Percentiles rank a stretch among this genome's conserved stretches.
Evolutionary conservation across 2,797 vertebrate genomes (phyloP).

Genomic region (Artibeus jamaicensis): DNA sequence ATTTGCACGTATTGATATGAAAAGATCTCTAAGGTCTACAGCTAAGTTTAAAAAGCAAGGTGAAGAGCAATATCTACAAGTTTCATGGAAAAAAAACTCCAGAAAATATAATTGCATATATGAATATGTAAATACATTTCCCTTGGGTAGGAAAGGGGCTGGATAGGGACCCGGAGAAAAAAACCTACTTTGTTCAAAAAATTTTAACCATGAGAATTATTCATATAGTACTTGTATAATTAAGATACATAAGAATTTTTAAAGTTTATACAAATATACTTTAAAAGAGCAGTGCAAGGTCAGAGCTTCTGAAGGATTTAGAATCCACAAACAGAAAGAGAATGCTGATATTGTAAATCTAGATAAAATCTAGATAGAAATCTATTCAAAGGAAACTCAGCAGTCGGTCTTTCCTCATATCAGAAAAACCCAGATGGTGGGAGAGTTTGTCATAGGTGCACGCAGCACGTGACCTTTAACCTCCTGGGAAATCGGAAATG

Average conservation of each 20-base stretch:
- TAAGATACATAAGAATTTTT: conserved; percentile 13
- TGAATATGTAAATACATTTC: conserved; percentile 45
- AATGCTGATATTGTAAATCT: background rate
- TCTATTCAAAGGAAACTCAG: background rate
- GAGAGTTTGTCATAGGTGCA: background rate
- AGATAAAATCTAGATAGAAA: background rate
- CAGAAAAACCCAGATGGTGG: background rate
- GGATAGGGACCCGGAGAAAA: background rate
- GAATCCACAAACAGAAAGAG: background rate
- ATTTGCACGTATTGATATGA: background rate
- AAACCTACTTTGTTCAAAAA: conserved; percentile 11
- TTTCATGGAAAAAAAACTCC: background rate
- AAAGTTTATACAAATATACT: conserved; percentile 12
- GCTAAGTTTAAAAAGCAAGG: background rate
- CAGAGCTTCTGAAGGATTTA: background rate
- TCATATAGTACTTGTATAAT: background rate
- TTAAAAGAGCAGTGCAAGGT: background rate
- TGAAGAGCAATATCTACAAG: background rate
- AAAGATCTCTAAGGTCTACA: background rate
- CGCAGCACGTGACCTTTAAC: background rate
- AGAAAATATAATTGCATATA: conserved; percentile 24
- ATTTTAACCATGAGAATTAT: conserved; percentile 14
- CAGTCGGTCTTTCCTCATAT: background rate
- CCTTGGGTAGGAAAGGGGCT: background rate
- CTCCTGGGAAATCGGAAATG: background rate